Evolutionary conservation across 2,888 invertebrate genomes (phyloP).

Genomic region (Pachydiplax longipennis): DNA sequence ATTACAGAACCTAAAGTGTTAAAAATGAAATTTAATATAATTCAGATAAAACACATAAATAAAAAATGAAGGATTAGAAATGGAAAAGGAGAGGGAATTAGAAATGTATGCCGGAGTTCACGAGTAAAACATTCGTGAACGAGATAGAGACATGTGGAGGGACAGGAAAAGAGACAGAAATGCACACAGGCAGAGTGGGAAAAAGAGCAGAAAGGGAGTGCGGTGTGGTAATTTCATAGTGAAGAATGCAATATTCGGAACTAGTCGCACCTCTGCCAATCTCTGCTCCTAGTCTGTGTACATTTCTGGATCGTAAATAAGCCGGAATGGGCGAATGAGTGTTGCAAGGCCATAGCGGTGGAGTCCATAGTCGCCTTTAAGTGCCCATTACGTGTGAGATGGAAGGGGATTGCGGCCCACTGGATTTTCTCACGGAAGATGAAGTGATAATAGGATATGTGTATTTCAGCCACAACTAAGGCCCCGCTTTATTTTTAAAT

Average conservation of each 20-base stretch:
- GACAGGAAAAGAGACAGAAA: neutral
- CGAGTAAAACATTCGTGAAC: neutral
- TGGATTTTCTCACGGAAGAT: no score
- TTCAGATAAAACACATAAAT: no score
- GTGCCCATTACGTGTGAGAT: slow-evolving; percentile 1
- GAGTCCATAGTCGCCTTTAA: neutral
- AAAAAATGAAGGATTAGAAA: neutral
- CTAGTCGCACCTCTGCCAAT: neutral
- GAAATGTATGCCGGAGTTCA: no score
- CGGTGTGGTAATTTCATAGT: neutral
- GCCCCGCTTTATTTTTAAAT: no score
- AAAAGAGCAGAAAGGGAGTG: neutral
- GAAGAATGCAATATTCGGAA: neutral
- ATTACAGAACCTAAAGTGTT: no score
- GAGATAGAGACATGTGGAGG: neutral
- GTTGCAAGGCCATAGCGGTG: neutral
- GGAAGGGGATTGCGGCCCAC: neutral
- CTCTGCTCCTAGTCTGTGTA: neutral
- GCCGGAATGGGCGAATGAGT: neutral
- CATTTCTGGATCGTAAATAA: neutral
- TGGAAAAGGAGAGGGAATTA: neutral
- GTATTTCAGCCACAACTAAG: no score
- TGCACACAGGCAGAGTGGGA: neutral
- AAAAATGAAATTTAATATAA: no score
- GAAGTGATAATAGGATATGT: no score